These are phyloP conservation scores for Leptarthrus brevirostris DNA, from an alignment of 2,888 invertebrate genomes.

Conservation along the genomic window DNA sequence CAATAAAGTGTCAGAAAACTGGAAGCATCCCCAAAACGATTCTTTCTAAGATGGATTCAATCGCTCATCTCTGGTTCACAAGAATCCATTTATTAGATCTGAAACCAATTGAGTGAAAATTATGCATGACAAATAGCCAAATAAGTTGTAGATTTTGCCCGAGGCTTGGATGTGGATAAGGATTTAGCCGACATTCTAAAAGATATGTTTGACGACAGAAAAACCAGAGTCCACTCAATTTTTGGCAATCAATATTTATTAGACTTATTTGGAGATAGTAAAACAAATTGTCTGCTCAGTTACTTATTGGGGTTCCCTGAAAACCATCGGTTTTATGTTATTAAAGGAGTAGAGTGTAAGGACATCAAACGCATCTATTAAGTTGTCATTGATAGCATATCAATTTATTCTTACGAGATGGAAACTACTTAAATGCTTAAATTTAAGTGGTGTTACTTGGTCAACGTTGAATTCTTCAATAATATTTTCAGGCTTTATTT, in stretches of 20 bases:
- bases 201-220: neutral
- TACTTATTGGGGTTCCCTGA: conserved; percentile 42
- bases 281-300: conserved; percentile 51
- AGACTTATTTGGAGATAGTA: conserved; percentile 50
- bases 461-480: conserved; percentile 4
- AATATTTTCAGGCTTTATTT: conserved; percentile 13
- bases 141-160: conserved; percentile 50
- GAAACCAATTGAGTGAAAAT: conserved; percentile 54
- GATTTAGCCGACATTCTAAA: neutral
- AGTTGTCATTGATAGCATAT: conserved; percentile 38
- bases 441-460: neutral
- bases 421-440: neutral
- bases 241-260: conserved; percentile 52
- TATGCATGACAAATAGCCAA: conserved; percentile 52
- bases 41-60: conserved; percentile 1
- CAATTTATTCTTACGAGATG: conserved; percentile 18
- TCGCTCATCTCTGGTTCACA: conserved; percentile 32
- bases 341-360: neutral
- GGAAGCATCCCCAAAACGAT: neutral
- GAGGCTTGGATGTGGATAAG: neutral
- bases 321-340: conserved; percentile 9
- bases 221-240: conserved; percentile 27
- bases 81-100: conserved; percentile 37
- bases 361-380: conserved; percentile 16
- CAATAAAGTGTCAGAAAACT: conserved; percentile 21